These are phyloP conservation scores for Hormaphis cornu DNA, from an alignment of 1,140 invertebrate species.

Conservation along the genomic window DNA sequence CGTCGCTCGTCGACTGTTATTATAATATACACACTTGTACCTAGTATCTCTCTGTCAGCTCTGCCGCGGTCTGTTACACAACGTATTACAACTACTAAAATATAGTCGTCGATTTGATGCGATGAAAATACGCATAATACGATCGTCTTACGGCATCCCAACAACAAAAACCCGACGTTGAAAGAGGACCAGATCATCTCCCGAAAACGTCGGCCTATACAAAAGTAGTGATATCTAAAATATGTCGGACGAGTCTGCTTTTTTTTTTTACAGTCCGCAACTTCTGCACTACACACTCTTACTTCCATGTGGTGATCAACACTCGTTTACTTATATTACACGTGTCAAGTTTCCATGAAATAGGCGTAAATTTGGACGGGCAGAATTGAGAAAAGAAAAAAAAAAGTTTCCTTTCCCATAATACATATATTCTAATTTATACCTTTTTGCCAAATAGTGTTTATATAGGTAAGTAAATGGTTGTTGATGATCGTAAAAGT, in stretches of 20 bases:
- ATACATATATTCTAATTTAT: no score
- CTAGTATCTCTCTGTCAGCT: not conserved
- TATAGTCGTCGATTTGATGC: constrained; percentile 18
- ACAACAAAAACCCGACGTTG: not conserved
- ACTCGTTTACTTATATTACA: no score
- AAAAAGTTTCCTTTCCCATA: no score
- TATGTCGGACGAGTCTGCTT: not conserved
- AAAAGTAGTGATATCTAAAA: not conserved
- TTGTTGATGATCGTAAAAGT: no score
- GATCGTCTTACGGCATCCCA: not conserved
- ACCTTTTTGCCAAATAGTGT: no score
- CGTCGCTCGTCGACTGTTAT: not conserved
- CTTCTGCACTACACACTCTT: not conserved
- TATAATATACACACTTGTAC: no score
- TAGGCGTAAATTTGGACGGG: no score
- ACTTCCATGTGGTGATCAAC: not conserved
- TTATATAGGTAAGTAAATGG: no score
- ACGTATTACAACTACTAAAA: no score
- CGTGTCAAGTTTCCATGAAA: no score
- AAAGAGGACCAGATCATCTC: not conserved
- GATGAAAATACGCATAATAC: constrained; percentile 6
- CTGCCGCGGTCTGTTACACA: not conserved
- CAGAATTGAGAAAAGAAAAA: no score
- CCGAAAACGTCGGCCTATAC: not conserved
- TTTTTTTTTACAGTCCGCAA: not conserved